Conservation (phyloP, 2,797 vertebrate species). For the Parauchenoglanis punctatus region DNA sequence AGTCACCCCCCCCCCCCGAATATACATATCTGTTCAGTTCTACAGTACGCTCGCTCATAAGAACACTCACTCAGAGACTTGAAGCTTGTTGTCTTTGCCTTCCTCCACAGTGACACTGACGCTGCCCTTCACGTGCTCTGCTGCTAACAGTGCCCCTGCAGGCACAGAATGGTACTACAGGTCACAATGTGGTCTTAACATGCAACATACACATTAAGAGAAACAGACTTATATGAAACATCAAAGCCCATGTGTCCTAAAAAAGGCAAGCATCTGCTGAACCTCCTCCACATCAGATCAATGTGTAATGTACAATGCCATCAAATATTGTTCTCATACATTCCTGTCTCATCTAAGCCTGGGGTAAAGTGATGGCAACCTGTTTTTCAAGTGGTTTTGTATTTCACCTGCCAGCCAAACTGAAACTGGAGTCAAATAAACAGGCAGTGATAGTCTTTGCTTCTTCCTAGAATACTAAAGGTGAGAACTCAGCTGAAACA, state of each 20-base stretch:
- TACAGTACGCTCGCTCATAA: conserved; percentile 48
- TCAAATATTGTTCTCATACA: neutral
- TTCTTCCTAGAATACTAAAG: neutral
- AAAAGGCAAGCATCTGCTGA: conserved; percentile 10
- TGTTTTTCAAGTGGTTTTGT: neutral
- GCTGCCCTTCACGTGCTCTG: conserved; percentile 87
- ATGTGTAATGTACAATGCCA: neutral
- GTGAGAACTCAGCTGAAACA: neutral
- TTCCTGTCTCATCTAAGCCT: neutral
- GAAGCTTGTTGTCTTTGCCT: conserved; percentile 90
- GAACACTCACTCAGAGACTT: conserved; percentile 88
- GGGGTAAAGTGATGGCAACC: neutral
- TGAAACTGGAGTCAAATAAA: neutral
- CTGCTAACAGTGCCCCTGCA: conserved; percentile 85
- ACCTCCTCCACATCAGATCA: neutral
- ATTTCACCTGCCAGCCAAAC: neutral
- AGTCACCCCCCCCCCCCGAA: neutral
- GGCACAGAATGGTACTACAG: conserved; percentile 32
- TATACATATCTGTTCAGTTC: neutral
- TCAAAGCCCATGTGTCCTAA: neutral
- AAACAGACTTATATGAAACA: neutral
- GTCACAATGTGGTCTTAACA: neutral
- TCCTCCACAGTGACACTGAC: conserved; percentile 86
- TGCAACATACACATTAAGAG: neutral
- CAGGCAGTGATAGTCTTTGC: neutral